phyloP scores from a whole-genome alignment of 2,113 vertebrate species.

The Peromyscus polionotus region DNA sequence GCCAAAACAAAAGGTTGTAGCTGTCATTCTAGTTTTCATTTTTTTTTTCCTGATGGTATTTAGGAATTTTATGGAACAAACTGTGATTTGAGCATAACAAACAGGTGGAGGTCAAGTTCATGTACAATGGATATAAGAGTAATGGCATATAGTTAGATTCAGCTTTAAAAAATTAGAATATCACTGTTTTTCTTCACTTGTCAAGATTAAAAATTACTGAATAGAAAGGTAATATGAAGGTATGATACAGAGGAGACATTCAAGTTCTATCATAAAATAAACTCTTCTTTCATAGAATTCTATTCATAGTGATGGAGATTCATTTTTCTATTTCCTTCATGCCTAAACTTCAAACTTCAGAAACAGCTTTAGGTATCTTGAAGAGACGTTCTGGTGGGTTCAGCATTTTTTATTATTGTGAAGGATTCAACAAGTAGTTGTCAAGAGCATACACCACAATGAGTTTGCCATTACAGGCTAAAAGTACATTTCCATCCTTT shows the following conservation, averaged over 20 bases:
- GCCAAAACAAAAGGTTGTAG: constrained; percentile 13
- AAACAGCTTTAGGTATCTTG: constrained; percentile 17
- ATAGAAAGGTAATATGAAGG: constrained; percentile 60
- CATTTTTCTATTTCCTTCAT: constrained; percentile 58
- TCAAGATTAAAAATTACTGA: constrained; percentile 52
- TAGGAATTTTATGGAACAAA: constrained; percentile 52
- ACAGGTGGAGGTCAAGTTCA: constrained; percentile 56
- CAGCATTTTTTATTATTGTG: constrained; percentile 1
- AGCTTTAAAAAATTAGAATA: background rate
- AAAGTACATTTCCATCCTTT: constrained; percentile 48
- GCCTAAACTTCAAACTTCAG: constrained; percentile 53
- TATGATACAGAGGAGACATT: constrained; percentile 42
- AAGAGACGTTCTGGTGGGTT: constrained; percentile 50
- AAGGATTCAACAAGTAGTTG: constrained; percentile 60
- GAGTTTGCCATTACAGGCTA: background rate
- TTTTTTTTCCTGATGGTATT: constrained; percentile 34
- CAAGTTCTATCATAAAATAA: constrained; percentile 40
- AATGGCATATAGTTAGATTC: constrained; percentile 12
- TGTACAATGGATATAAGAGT: background rate
- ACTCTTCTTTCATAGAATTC: constrained; percentile 45
- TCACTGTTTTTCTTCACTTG: constrained; percentile 61
- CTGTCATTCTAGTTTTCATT: constrained; percentile 35
- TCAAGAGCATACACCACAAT: constrained; percentile 46
- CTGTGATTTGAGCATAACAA: constrained; percentile 32
- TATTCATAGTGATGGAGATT: constrained; percentile 41